These are phyloP conservation scores for Podarcis muralis DNA, from an alignment of 2,113 vertebrate genomes.

Conservation along the genomic window DNA sequence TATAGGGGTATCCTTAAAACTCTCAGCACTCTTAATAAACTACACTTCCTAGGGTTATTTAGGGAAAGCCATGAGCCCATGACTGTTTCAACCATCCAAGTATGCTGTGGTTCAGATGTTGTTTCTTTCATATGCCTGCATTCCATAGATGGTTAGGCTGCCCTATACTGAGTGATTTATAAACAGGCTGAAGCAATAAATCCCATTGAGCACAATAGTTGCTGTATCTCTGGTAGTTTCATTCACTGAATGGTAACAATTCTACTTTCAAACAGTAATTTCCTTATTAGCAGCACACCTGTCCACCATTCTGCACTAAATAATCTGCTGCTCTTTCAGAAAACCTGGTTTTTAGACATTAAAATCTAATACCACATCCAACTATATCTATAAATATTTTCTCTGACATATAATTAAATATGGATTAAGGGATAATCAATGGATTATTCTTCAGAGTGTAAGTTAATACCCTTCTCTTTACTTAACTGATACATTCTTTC, in stretches of 20 bases:
- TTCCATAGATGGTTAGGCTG: no score
- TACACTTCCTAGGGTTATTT: no score
- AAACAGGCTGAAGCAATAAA: background rate
- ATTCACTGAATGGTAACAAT: background rate
- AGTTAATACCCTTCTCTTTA: background rate
- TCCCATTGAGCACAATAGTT: background rate
- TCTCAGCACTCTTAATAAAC: no score
- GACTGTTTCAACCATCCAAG: no score
- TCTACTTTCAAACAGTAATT: background rate
- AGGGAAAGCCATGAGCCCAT: no score
- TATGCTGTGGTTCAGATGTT: no score
- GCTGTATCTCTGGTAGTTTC: background rate
- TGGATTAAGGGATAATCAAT: background rate
- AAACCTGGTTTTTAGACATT: background rate
- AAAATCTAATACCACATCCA: conserved; percentile 9
- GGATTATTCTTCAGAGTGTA: background rate
- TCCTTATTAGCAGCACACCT: background rate
- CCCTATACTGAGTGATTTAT: no score
- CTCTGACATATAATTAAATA: background rate
- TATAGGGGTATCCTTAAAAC: no score
- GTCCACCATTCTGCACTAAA: background rate
- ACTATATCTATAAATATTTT: background rate
- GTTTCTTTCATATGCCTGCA: no score
- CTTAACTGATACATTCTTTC: background rate
- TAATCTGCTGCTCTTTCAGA: background rate